phyloP scores from a whole-genome alignment of 2,888 invertebrate species.

The Bimastos eiseni region DNA sequence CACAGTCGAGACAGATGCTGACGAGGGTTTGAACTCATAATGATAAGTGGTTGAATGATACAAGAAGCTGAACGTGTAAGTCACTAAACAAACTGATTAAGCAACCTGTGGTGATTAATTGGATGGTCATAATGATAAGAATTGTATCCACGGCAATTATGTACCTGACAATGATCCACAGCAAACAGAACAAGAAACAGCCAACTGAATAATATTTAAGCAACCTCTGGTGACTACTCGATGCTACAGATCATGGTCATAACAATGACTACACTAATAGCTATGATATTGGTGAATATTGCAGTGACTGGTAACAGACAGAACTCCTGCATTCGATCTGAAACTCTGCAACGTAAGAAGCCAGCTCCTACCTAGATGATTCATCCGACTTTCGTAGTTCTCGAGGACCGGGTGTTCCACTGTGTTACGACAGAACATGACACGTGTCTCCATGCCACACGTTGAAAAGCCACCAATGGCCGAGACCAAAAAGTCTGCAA shows the following conservation, averaged over 20 bases:
- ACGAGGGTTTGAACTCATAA: not conserved
- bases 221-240: not conserved
- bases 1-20: not conserved
- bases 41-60: constrained; percentile 13
- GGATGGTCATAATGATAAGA: not conserved
- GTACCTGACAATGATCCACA: not conserved
- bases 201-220: not conserved
- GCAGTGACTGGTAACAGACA: not conserved
- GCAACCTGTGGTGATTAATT: no score
- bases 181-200: not conserved
- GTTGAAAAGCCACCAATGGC: constrained; percentile 80
- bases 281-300: not conserved
- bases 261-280: not conserved
- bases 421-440: constrained; percentile 83
- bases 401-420: constrained; percentile 86
- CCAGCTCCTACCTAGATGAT: constrained; percentile 73
- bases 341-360: not conserved
- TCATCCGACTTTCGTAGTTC: constrained; percentile 81
- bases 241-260: not conserved
- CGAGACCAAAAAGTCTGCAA: constrained; percentile 75
- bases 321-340: not conserved
- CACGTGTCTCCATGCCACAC: constrained; percentile 70
- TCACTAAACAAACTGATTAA: constrained; percentile 5
- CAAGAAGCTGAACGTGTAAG: not conserved
- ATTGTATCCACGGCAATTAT: not conserved